These are phyloP conservation scores for Brachionus paranguensis DNA, from an alignment of 1,140 invertebrate species.

Conservation along the genomic window DNA sequence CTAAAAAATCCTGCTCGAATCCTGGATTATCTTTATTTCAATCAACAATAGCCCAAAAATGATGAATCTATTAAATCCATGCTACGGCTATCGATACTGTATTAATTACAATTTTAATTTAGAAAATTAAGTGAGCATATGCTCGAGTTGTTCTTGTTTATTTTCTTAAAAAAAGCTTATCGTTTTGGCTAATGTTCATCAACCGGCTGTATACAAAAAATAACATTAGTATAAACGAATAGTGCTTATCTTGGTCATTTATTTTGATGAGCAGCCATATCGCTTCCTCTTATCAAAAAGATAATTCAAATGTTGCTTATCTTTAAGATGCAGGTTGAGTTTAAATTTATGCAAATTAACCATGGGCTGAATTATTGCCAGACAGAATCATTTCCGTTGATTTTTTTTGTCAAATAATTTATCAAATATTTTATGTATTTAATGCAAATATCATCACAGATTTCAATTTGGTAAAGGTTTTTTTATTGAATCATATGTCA, in stretches of 20 bases:
- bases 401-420: not conserved
- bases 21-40: conserved; percentile 17
- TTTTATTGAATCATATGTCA: too few species aligned
- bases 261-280: not conserved
- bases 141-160: not conserved
- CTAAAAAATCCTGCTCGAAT: not conserved
- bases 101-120: conserved; percentile 35
- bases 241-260: not conserved
- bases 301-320: not conserved
- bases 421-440: not conserved
- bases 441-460: not conserved
- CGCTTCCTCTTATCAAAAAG: not conserved
- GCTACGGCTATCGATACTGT: not conserved
- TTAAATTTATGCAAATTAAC: not conserved
- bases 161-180: not conserved
- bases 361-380: not conserved
- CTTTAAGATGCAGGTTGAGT: not conserved
- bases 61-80: not conserved
- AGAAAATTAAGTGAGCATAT: conserved; percentile 10
- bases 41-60: not conserved
- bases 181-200: not conserved
- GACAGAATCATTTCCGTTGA: not conserved
- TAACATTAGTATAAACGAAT: not conserved
- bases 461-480: not conserved
- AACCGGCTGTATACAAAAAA: not conserved